Base-by-base conservation (phyloP, 1,140 invertebrate species). In the Anthonomus grandis region DNA sequence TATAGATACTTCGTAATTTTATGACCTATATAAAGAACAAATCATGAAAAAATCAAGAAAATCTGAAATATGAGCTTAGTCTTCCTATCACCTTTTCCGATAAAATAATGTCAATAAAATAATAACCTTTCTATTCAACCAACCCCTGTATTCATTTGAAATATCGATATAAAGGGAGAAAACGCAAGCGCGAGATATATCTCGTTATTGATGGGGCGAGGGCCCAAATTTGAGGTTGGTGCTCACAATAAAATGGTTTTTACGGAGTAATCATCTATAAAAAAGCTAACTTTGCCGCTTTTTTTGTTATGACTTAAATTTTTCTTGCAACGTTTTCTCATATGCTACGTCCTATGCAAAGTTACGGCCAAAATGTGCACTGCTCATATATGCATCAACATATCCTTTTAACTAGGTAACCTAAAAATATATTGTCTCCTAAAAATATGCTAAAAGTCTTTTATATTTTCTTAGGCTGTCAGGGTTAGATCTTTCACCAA, bases 341-440 rank as follows among this genome's bases (percentile, higher is more conserved):
- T 62, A 67, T 70, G 68, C 63, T 70, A 63, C 53, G 55, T 36
- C 46, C 64, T 36, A 69, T 63, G 60, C 63, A 70, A 54, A 61
- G 51, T 42, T 48, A 47, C 17, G 57, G 23, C 27, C 62, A 67
- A 59, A 63, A 68, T 70, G 68, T 55, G 25, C 66, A 69, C 51
- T 62, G 57, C 45, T 63, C 67, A 41, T 73, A 73, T 53, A 73
- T 73, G 71, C 70, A 68, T 56, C 66, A 71, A 60, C 65, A 71
- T 62, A 73, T 73, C 31, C 63, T 73, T 50, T 65, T 66, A 52
- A 73, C 71, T 51, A 72, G 71, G 71, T 73, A 64, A 39, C 15
- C 9, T 42, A 49, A 4, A 18, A 34, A 6, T 51, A 22, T 10
- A 19, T 54, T 36, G 48, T 56, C 24, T 34, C 18, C 10, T 46